Base-by-base conservation (phyloP, 2,113 vertebrate species). In the Phycodurus eques region DNA sequence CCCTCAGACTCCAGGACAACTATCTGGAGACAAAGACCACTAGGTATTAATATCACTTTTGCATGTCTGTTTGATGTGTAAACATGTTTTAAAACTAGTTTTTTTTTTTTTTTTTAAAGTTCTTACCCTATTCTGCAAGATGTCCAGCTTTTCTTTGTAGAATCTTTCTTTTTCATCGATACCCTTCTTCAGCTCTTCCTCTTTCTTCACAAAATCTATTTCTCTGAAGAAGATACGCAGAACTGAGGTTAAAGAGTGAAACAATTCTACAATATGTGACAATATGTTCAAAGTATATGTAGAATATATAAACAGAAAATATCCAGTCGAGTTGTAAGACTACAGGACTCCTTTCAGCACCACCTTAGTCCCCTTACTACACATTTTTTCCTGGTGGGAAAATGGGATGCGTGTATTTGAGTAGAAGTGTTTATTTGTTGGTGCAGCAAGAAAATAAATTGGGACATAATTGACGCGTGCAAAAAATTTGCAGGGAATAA, bases 191-290 rank as follows among this genome's bases (percentile, higher is more conserved):
- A 95, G 91, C 62, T 95, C 94, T 71, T 95, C 94, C 70, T 96
- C 95, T 83, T 92, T 95, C 89, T 95, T 96, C 83, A 92, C 88
- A 90, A 95, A 95, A 86, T 96, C 95, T 31, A 85, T 90, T 87
- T 97, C 96, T 87, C 96, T 97, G 83, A 79, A 80, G 80, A 82
- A 33, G 43, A 82, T 81, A 77, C 44, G 64, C 59, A 81, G 67
- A 80, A 71, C 75, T 65, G 53, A 27, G 3, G 33, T 64, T 61
- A 76, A 33, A 33, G 15, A 63, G 39, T 39, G 10, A 11, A 43
- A 43, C 61, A n/a, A 1, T 15, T 74, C 8, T 15, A 14, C 60
- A 73, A 59, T 7, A 35, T 46, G 31, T 60, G 20, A 31, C 20
- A 54, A 54, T 22, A 54, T 54, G 9, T n/a, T 8, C 20, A n/a